Conservation (phyloP, 1,140 invertebrate genomes). For the Aphis gossypii region DNA sequence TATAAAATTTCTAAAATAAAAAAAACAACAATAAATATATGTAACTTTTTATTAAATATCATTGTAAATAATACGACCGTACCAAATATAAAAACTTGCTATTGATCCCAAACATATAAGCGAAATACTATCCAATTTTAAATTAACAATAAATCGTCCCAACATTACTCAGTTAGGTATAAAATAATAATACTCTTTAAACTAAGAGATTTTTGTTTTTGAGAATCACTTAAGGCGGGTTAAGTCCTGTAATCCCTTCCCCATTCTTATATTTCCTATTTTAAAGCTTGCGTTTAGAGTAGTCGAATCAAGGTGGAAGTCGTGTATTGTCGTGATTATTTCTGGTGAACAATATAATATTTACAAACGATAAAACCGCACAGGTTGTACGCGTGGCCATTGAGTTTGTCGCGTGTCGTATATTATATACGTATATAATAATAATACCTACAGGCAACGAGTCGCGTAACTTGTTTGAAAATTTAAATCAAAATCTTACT, state of each 20-base stretch:
- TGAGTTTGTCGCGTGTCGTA: not conserved
- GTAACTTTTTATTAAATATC: too few relatives aligned
- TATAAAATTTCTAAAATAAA: not conserved
- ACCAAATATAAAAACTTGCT: not conserved
- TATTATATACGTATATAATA: not conserved
- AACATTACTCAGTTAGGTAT: too few relatives aligned
- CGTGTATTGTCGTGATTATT: not conserved
- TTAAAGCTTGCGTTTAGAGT: not conserved
- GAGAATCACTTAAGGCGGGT: not conserved
- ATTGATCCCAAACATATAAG: not conserved
- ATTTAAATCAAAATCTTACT: not conserved
- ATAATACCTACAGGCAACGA: not conserved
- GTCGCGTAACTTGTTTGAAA: not conserved
- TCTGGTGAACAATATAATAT: not conserved
- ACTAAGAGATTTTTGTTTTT: too few relatives aligned
- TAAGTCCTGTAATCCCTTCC: not conserved
- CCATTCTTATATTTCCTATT: not conserved
- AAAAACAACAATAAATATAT: not conserved
- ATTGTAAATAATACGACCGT: not conserved
- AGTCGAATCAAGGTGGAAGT: not conserved
- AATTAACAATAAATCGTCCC: too few relatives aligned
- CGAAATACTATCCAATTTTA: not conserved
- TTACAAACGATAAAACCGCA: not conserved
- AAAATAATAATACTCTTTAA: too few relatives aligned
- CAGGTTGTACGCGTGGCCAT: not conserved